phyloP scores from a whole-genome alignment of 64 coral and sea anemone genomes.

The Cladopsammia gracilis region DNA sequence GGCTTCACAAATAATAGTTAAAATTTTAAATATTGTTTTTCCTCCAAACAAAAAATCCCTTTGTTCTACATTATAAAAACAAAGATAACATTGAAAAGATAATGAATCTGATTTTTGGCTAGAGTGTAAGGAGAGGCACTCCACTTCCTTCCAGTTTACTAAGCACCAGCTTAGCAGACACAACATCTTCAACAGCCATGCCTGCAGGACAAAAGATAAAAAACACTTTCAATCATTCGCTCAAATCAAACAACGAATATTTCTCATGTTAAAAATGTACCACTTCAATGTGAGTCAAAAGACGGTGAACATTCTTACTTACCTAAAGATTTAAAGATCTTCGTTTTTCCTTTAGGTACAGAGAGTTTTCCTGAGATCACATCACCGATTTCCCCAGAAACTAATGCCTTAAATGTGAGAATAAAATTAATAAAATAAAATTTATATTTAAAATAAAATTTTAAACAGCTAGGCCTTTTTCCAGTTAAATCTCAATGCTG shows the following conservation, averaged over 20 bases:
- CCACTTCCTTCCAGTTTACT: conserved; percentile 21
- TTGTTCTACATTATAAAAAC: no score
- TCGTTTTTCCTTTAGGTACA: conserved; percentile 73
- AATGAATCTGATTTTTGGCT: neutral
- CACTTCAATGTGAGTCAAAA: no score
- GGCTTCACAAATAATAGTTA: no score
- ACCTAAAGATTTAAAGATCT: conserved; percentile 92
- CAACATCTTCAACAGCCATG: conserved; percentile 75
- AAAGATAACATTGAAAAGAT: no score
- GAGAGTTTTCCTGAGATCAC: conserved; percentile 82
- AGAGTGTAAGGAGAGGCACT: neutral
- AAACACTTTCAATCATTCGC: no score
- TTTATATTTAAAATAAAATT: no score
- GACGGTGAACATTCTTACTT: neutral
- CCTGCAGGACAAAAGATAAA: conserved; percentile 25
- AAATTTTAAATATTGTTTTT: no score
- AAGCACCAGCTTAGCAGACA: conserved; percentile 67
- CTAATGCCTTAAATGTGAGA: conserved; percentile 35
- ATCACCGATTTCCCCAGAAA: conserved; percentile 92
- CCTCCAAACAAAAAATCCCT: no score
- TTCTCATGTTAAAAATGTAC: no score
- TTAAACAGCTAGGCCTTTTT: no score
- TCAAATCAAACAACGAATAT: no score
- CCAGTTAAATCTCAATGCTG: no score
- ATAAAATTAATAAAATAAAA: neutral